Evolutionary conservation across 2,888 invertebrate genomes (phyloP).

Genomic region (Pristionchus mayeri): DNA sequence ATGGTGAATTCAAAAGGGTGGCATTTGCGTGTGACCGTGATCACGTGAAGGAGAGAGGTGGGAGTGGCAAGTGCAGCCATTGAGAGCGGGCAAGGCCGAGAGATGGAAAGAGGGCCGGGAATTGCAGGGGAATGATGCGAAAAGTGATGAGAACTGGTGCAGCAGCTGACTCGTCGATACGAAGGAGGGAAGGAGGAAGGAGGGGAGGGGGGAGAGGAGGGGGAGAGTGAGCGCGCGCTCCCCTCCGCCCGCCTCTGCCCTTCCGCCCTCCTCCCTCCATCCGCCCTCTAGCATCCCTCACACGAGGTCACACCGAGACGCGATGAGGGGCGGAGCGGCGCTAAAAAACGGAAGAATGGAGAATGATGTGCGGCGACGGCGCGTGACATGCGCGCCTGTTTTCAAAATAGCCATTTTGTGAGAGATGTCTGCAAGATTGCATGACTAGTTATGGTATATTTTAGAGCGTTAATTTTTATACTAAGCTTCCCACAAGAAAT

Average conservation of each 20-base stretch:
- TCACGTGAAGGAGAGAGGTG: not conserved
- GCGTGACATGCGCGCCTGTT: not conserved
- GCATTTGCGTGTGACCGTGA: not conserved
- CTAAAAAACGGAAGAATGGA: not conserved
- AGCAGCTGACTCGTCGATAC: conserved; percentile 35
- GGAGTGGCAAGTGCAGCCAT: not conserved
- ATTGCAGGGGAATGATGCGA: conserved; percentile 26
- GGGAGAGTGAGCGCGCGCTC: not conserved
- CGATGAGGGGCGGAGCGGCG: not conserved
- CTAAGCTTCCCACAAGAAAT: too few species aligned
- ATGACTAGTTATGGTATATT: too few species aligned
- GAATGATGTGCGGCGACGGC: not conserved
- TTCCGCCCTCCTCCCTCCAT: not conserved
- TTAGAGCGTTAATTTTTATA: too few species aligned
- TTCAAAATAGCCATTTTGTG: too few species aligned
- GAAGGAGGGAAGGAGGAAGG: not conserved
- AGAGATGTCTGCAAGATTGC: too few species aligned
- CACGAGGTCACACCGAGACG: not conserved
- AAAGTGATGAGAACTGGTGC: conserved; percentile 34
- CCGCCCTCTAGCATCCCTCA: not conserved
- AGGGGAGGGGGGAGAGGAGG: not conserved
- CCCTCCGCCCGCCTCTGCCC: not conserved
- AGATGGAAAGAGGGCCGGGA: not conserved
- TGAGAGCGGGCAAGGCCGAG: not conserved
- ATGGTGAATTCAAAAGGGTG: not conserved